Conservation (phyloP, 2,888 invertebrate species). For the Epinotia demarniana region DNA sequence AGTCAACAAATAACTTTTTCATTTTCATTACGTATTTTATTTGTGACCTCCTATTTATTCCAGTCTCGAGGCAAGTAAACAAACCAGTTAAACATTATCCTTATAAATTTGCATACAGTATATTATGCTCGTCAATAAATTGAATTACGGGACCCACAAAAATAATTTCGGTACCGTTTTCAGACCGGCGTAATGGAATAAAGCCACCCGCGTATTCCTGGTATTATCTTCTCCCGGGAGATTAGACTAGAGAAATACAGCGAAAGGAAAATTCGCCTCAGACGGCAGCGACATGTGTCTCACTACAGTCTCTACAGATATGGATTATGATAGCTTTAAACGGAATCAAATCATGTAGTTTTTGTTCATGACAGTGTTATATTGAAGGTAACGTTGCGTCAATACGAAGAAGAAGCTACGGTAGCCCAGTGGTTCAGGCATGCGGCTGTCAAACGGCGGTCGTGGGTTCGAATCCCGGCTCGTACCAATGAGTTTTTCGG, state of each 20-base stretch:
- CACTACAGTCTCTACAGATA: not conserved
- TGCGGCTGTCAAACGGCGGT: no score
- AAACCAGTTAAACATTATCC: slow-evolving; percentile 21
- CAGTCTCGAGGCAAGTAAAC: slow-evolving; percentile 10
- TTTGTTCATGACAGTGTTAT: not conserved
- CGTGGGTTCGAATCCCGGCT: no score
- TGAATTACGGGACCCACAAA: slow-evolving; percentile 30
- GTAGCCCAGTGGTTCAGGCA: no score
- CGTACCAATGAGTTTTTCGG: no score
- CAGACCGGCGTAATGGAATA: slow-evolving; percentile 39
- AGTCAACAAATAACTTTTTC: not conserved
- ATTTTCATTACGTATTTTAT: not conserved
- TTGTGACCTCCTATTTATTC: not conserved
- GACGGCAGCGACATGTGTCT: slow-evolving; percentile 13
- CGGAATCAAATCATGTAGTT: not conserved
- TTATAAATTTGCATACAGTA: slow-evolving; percentile 27
- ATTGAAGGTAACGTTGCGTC: not conserved
- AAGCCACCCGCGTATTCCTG: slow-evolving; percentile 15
- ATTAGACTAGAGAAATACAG: slow-evolving; percentile 6
- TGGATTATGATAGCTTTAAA: not conserved
- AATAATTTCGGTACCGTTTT: slow-evolving; percentile 30
- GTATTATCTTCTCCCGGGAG: slow-evolving; percentile 29
- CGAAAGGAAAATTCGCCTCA: slow-evolving; percentile 14
- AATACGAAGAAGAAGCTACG: no score
- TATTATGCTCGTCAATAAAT: slow-evolving; percentile 27